Conservation (phyloP, 1,140 invertebrate species). For the Dinothrombium tinctorium region DNA sequence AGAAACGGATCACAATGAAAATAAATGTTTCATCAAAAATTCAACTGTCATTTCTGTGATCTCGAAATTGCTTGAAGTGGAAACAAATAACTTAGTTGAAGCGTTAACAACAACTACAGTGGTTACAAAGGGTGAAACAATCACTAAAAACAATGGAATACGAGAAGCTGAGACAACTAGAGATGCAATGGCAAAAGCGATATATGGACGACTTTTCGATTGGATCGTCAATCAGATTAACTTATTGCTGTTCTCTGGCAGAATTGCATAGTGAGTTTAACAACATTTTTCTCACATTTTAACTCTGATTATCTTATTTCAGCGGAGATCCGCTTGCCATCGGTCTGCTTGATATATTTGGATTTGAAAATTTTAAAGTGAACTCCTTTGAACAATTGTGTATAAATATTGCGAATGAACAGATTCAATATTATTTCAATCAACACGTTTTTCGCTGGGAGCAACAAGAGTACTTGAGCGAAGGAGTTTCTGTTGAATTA, state of each 20-base stretch:
- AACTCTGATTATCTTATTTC: slow-evolving; percentile 14
- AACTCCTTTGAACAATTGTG: slow-evolving; percentile 69
- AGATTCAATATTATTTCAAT: slow-evolving; percentile 58
- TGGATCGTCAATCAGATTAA: slow-evolving; percentile 82
- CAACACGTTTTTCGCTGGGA: slow-evolving; percentile 67
- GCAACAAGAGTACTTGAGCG: slow-evolving; percentile 24
- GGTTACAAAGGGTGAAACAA: slow-evolving; percentile 78
- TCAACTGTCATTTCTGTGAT: slow-evolving; percentile 26
- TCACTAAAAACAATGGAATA: slow-evolving; percentile 70
- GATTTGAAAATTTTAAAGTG: slow-evolving; percentile 54
- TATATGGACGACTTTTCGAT: slow-evolving; percentile 67
- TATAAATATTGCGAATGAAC: slow-evolving; percentile 61
- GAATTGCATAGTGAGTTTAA: slow-evolving; percentile 2
- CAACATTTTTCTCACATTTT: not conserved
- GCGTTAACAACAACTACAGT: slow-evolving; percentile 64
- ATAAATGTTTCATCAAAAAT: slow-evolving; percentile 1
- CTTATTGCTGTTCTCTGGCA: slow-evolving; percentile 25
- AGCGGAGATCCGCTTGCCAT: slow-evolving; percentile 38
- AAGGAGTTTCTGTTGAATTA: slow-evolving; percentile 27
- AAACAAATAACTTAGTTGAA: slow-evolving; percentile 43
- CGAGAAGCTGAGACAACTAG: slow-evolving; percentile 66
- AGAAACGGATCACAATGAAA: slow-evolving; percentile 1
- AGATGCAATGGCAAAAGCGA: slow-evolving; percentile 66
- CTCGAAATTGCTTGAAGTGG: slow-evolving; percentile 52
- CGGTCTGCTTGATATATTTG: slow-evolving; percentile 58